These are phyloP conservation scores for Crematogaster levior DNA, from an alignment of 2,888 invertebrate genomes.

Conservation along the genomic window DNA sequence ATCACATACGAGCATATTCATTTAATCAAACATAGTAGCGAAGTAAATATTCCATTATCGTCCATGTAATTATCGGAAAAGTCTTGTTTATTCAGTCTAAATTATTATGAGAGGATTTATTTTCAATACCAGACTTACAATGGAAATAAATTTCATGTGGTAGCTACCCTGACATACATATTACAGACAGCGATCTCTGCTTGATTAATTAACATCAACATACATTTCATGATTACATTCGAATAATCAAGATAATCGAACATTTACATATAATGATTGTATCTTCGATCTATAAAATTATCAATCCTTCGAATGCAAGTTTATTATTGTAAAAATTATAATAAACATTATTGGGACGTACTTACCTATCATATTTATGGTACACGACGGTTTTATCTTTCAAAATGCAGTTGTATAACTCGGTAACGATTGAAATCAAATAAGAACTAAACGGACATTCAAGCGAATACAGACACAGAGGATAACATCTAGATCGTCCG, in stretches of 20 bases:
- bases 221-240: not conserved
- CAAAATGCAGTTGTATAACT: not conserved
- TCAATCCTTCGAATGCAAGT: not conserved
- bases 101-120: slow-evolving; percentile 21
- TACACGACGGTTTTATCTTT: not conserved
- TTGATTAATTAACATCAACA: slow-evolving; percentile 14
- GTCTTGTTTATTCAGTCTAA: slow-evolving; percentile 11
- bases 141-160: not conserved
- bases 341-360: not conserved
- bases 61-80: slow-evolving; percentile 23
- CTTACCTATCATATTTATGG: not conserved
- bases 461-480: slow-evolving; percentile 42
- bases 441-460: slow-evolving; percentile 53
- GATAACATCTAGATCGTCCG: slow-evolving; percentile 51
- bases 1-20: not conserved
- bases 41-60: slow-evolving; percentile 15
- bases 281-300: not conserved
- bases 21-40: slow-evolving; percentile 11
- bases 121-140: not conserved
- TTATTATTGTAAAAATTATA: not conserved
- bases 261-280: not conserved
- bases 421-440: slow-evolving; percentile 38
- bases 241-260: not conserved
- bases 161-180: not conserved
- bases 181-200: not conserved